Evolutionary conservation across 2,113 vertebrate genomes (phyloP).

Genomic region (Felis chaus): DNA sequence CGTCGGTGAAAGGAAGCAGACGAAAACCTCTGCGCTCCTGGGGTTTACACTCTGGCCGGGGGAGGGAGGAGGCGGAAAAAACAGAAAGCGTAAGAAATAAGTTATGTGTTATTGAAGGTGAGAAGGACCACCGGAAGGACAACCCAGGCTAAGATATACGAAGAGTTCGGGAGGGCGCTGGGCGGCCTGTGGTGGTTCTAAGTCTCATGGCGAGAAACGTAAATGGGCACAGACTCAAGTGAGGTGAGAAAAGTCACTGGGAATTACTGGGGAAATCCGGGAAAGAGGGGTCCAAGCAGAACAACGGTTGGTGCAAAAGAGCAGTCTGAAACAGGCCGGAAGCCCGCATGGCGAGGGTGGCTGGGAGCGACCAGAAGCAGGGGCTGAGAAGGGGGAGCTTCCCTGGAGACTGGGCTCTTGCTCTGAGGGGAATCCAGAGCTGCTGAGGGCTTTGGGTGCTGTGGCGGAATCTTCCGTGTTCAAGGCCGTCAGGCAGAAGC

Average conservation of each 20-base stretch:
- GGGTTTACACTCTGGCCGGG: background rate
- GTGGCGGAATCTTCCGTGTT: background rate
- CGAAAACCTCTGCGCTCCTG: fast-evolving
- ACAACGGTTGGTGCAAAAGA: background rate
- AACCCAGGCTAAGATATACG: background rate
- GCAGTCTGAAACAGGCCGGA: background rate
- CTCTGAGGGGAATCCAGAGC: background rate
- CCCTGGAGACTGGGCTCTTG: background rate
- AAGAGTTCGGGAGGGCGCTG: background rate
- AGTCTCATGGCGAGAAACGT: background rate
- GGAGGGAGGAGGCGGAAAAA: background rate
- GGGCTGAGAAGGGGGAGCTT: too few relatives aligned
- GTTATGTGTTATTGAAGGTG: background rate
- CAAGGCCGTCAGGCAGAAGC: background rate
- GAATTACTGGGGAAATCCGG: background rate
- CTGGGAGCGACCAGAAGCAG: fast-evolving
- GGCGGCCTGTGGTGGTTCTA: background rate
- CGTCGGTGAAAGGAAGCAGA: background rate
- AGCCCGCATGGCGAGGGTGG: too few relatives aligned
- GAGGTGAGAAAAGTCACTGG: fast-evolving
- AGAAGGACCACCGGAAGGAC: background rate
- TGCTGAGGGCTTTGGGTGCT: background rate
- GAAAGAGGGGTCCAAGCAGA: background rate
- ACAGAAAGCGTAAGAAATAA: background rate
- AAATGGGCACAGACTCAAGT: background rate